Evolutionary conservation across 2,888 invertebrate species (phyloP).

Genomic region (Caenorhabditis becei): DNA sequence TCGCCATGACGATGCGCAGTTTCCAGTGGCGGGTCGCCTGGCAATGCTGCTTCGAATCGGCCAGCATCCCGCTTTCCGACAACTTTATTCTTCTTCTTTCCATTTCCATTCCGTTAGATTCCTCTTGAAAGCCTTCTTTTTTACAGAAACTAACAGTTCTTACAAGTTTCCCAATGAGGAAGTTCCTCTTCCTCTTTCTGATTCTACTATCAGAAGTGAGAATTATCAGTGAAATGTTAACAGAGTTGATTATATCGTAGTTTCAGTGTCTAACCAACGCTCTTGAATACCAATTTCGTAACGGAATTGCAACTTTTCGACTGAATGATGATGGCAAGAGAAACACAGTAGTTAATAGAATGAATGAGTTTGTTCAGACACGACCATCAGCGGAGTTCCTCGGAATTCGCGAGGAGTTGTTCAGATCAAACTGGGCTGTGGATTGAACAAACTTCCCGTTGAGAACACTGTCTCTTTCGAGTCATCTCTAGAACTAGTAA

Average conservation of each 20-base stretch:
- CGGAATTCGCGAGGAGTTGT: conserved; percentile 16
- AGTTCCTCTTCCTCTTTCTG: conserved; percentile 17
- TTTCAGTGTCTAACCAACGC: conserved; percentile 7
- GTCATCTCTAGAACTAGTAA: conserved; percentile 24
- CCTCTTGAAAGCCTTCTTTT: conserved; percentile 14
- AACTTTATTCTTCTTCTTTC: conserved; percentile 30
- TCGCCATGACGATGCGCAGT: conserved; percentile 29
- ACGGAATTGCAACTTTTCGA: conserved; percentile 38
- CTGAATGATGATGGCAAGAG: conserved; percentile 7
- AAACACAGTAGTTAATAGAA: not conserved
- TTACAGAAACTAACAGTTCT: not conserved
- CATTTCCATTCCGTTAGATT: not conserved
- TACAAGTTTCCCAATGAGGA: conserved; percentile 5
- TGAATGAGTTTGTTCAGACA: conserved; percentile 16
- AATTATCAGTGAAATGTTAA: not conserved
- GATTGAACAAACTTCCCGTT: conserved; percentile 28
- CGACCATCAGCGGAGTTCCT: conserved; percentile 29
- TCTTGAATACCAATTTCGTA: conserved; percentile 11
- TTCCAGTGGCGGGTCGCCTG: conserved; percentile 26
- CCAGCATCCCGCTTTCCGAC: conserved; percentile 26
- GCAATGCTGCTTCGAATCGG: conserved; percentile 22
- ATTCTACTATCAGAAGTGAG: conserved; percentile 27
- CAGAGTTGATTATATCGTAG: not conserved
- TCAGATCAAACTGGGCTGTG: conserved; percentile 37
- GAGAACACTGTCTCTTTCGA: conserved; percentile 10